phyloP scores from a whole-genome alignment of 1,140 invertebrate genomes.

The Phthorimaea operculella region DNA sequence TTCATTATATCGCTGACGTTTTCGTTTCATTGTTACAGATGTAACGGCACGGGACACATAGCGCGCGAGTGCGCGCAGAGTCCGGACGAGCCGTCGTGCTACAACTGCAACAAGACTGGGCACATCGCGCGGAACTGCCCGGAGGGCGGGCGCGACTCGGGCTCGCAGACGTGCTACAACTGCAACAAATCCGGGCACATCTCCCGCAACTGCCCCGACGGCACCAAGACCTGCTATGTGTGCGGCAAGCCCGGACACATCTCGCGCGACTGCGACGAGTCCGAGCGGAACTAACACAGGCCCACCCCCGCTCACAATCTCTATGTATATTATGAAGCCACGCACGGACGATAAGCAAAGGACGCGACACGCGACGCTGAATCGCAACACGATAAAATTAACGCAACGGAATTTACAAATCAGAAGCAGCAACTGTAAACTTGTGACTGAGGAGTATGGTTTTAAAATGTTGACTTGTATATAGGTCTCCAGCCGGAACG shows the following conservation, averaged over 20 bases:
- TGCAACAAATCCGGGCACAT: conserved; percentile 91
- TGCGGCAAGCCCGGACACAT: conserved; percentile 91
- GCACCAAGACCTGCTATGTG: conserved; percentile 86
- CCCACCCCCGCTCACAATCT: conserved; percentile 36
- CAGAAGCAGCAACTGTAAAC: conserved; percentile 54
- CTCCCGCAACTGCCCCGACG: conserved; percentile 88
- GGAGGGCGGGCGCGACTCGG: conserved; percentile 71
- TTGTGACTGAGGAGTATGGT: conserved; percentile 58
- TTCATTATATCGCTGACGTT: no score
- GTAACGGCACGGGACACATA: conserved; percentile 87
- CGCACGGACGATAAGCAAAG: conserved; percentile 66
- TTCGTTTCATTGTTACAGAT: no score
- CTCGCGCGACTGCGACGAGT: conserved; percentile 88
- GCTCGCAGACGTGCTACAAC: conserved; percentile 82
- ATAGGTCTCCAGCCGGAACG: conserved; percentile 47
- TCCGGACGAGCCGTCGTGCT: conserved; percentile 83
- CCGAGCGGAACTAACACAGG: conserved; percentile 72
- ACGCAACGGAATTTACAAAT: conserved; percentile 56
- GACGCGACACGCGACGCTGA: conserved; percentile 49
- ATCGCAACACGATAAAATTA: conserved; percentile 48
- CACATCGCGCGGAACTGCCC: conserved; percentile 90
- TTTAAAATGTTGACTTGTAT: conserved; percentile 58
- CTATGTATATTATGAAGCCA: conserved; percentile 61
- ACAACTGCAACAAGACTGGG: conserved; percentile 89
- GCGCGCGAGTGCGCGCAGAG: conserved; percentile 89